Conservation (phyloP, 2,797 vertebrate genomes). For the Rhinichthys osculus region DNA sequence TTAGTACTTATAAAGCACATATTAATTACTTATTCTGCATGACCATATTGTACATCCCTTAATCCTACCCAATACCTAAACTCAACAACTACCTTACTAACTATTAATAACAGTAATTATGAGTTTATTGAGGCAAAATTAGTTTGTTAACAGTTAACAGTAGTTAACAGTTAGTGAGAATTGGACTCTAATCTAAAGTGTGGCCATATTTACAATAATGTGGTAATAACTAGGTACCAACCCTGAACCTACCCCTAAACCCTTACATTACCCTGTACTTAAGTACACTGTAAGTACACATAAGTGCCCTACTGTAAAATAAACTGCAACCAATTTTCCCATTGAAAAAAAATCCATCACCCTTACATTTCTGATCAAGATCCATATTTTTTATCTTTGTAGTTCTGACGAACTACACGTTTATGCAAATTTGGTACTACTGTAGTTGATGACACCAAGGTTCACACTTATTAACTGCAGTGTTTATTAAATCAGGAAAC, state of each 20-base stretch:
- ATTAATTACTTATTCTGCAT: too few relatives aligned
- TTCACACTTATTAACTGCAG: not conserved
- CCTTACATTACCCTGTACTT: not conserved
- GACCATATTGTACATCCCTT: too few relatives aligned
- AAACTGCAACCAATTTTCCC: too few relatives aligned
- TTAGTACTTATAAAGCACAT: too few relatives aligned
- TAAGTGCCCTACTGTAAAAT: not conserved
- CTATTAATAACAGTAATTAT: too few relatives aligned
- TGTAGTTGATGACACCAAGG: not conserved
- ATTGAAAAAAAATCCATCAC: not conserved
- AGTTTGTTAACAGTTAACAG: too few relatives aligned
- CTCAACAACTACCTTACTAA: too few relatives aligned
- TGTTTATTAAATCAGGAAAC: constrained; percentile 15
- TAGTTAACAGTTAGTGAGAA: too few relatives aligned
- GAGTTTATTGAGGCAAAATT: too few relatives aligned
- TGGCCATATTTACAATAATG: not conserved
- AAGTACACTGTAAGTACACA: not conserved
- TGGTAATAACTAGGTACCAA: not conserved
- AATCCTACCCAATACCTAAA: too few relatives aligned
- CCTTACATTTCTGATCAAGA: not conserved
- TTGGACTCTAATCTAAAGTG: too few relatives aligned
- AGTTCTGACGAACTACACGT: not conserved
- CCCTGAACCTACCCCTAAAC: not conserved
- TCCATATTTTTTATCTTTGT: not conserved
- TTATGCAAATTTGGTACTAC: not conserved